Base-by-base conservation (phyloP, 2,113 vertebrate genomes). In the Sylvilagus bachmani region DNA sequence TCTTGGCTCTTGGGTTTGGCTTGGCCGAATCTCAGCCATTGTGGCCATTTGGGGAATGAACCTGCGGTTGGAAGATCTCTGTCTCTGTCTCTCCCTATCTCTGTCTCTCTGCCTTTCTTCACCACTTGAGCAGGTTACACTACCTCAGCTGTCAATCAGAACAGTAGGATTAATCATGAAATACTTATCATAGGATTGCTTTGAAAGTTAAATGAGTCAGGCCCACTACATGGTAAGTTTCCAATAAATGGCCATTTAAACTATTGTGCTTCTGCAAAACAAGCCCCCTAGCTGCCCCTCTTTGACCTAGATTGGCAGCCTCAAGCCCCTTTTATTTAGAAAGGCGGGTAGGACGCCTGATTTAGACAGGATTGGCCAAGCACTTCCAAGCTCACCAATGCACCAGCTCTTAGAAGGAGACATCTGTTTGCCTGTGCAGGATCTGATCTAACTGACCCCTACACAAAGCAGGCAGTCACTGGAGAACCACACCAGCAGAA, bases 141-240 rank as follows among this genome's bases (percentile, higher is more conserved):
- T 36, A 24, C 74, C 71, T 82, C 67, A 33, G 22, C 3, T 67
- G 44, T 80, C 89, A 94, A 78, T 49, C 31, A 55, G 36, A 84
- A 31, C 44, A 62, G 9, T 64, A 31, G 9, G 55, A 49, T 53
- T 79, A 64, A 64, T 73, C 29, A 74, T 0, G 83, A 44, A 58
- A 69, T 31, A 86, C 58, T 51, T 74, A 81, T 36, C 67, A 25
- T n/a, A 58, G 62, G 10, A 44, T 44, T 85, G 55, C 92, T 70
- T 29, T 70, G 33, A 90, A 61, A 11, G 75, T 44, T 74, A 90
- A 82, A 79, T 79, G 71, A 93, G 58, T 86, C 70, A 83, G 5
- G 1, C 17, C 69, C 14, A 44, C 21, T 38, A 58, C 31, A 86
- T 85, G 85, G 75, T 74, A 86, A 82, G 49, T 75, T 86, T 93